phyloP scores from a whole-genome alignment of 2,888 invertebrate genomes.

The Thelaira solivaga region DNA sequence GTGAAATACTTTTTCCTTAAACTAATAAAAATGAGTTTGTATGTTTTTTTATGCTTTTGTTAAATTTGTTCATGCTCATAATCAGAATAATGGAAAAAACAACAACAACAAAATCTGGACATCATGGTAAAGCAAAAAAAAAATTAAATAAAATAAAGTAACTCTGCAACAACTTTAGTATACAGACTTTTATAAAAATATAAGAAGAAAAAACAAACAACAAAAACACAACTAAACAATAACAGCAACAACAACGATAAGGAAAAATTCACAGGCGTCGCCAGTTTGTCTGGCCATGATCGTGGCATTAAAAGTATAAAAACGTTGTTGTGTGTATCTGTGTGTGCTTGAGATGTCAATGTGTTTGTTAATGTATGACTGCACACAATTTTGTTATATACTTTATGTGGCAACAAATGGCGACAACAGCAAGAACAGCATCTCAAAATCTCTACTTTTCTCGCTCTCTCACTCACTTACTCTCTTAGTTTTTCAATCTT shows the following conservation, averaged over 20 bases:
- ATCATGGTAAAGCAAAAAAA: not conserved
- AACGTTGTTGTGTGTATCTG: constrained; percentile 36
- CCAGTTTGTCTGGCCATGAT: constrained; percentile 73
- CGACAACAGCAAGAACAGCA: constrained; percentile 14
- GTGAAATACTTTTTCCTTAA: constrained; percentile 3
- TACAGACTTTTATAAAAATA: constrained; percentile 36
- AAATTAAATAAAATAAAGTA: constrained; percentile 18
- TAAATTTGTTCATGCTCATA: constrained; percentile 50
- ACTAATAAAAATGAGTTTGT: constrained; percentile 19
- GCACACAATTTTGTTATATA: constrained; percentile 19
- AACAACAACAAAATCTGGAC: constrained; percentile 20
- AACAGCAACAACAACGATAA: constrained; percentile 44
- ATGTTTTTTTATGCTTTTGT: constrained; percentile 15
- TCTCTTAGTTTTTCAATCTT: no score
- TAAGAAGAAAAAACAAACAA: constrained; percentile 18
- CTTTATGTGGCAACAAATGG: constrained; percentile 24
- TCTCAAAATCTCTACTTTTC: constrained; percentile 38
- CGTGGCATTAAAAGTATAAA: constrained; percentile 55
- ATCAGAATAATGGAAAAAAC: constrained; percentile 38
- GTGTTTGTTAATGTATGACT: constrained; percentile 9
- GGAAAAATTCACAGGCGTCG: constrained; percentile 74
- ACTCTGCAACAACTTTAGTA: constrained; percentile 51
- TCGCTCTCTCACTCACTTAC: constrained; percentile 9
- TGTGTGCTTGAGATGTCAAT: constrained; percentile 25
- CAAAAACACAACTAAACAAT: constrained; percentile 28